Evolutionary conservation across 2,797 vertebrate species (phyloP).

Genomic region (Molossus molossus): DNA sequence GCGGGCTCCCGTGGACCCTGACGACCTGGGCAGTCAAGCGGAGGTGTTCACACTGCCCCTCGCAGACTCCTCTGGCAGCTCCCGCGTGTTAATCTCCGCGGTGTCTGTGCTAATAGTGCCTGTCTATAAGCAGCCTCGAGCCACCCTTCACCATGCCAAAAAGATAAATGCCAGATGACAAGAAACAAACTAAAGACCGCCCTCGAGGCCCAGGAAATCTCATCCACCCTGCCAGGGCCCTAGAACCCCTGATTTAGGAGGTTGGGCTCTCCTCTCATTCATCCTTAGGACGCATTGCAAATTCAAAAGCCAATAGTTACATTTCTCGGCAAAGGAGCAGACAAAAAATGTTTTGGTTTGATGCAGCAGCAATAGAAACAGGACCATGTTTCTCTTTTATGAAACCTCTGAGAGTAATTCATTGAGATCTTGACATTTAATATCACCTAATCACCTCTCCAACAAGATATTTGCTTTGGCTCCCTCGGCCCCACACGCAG

Average conservation of each 20-base stretch:
- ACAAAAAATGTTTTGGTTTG: conserved; percentile 84
- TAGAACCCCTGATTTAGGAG: conserved; percentile 56
- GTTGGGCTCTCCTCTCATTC: conserved; percentile 1
- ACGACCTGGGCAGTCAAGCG: background rate
- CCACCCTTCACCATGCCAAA: background rate
- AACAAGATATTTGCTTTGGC: conserved; percentile 87
- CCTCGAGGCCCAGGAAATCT: background rate
- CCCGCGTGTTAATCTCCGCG: background rate
- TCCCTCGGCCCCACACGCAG: conserved; percentile 57
- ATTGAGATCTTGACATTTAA: conserved; percentile 88
- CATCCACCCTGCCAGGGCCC: background rate
- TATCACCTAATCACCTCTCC: conserved; percentile 88
- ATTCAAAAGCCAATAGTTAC: conserved; percentile 83
- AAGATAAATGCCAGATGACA: conserved; percentile 27
- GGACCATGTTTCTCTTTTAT: conserved; percentile 84
- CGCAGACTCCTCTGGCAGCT: conserved; percentile 9
- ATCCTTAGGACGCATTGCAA: conserved; percentile 72
- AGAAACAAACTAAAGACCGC: conserved; percentile 26
- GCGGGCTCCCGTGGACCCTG: background rate
- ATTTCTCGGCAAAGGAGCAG: conserved; percentile 79
- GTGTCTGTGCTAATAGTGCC: background rate
- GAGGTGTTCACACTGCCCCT: conserved; percentile 10
- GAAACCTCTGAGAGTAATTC: conserved; percentile 88
- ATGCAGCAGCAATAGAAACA: conserved; percentile 70
- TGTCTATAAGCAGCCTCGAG: conserved; percentile 53